These are phyloP conservation scores for Tyria jacobaeae DNA, from an alignment of 2,888 invertebrate genomes.

Conservation along the genomic window DNA sequence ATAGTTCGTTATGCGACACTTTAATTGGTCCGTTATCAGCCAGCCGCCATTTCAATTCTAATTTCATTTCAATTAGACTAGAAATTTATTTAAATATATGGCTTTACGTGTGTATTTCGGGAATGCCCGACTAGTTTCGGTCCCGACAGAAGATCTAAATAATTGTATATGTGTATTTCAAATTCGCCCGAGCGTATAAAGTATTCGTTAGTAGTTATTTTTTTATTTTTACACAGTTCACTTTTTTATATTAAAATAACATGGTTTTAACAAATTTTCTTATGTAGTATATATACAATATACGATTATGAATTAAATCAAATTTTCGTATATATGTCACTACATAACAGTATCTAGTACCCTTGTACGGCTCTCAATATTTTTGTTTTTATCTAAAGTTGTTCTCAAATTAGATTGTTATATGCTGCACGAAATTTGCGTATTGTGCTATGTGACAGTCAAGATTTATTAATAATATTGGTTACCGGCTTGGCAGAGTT, in stretches of 20 bases:
- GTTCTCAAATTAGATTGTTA: slow-evolving; percentile 17
- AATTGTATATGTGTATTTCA: not conserved
- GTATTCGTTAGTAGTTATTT: not conserved
- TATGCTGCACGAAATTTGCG: slow-evolving; percentile 31
- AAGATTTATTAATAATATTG: slow-evolving; percentile 55
- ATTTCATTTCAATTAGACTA: slow-evolving; percentile 13
- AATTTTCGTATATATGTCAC: too few relatives aligned
- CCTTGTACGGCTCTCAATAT: not conserved
- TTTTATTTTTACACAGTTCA: not conserved
- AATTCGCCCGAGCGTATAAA: not conserved
- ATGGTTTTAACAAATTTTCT: not conserved
- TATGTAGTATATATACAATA: not conserved
- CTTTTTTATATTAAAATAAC: not conserved
- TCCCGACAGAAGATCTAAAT: too few relatives aligned
- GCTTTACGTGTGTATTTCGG: slow-evolving; percentile 17
- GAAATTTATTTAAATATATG: too few relatives aligned
- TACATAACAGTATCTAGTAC: not conserved
- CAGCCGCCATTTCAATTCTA: slow-evolving; percentile 18
- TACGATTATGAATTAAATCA: too few relatives aligned
- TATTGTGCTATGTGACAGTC: slow-evolving; percentile 32
- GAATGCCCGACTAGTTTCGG: too few relatives aligned
- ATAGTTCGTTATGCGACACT: slow-evolving; percentile 18
- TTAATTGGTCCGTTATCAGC: slow-evolving; percentile 22
- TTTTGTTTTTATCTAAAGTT: not conserved
- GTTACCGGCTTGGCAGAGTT: slow-evolving; percentile 53